Base-by-base conservation (phyloP, 2,888 invertebrate genomes). In the Tenthredo scrophulariae region DNA sequence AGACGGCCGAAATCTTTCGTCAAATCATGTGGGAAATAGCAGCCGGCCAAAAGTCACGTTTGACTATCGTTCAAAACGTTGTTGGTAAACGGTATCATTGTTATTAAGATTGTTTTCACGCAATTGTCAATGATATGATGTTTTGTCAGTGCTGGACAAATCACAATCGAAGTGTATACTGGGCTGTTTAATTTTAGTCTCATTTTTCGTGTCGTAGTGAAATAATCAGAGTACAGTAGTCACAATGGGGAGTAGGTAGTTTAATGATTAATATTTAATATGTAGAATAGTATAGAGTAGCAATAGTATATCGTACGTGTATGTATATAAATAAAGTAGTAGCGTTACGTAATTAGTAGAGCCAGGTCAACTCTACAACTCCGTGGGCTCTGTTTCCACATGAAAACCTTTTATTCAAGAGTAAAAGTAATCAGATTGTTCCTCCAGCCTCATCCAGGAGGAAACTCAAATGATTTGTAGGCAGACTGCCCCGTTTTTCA, bases 241-340 rank as follows among this genome's bases (percentile, higher is more conserved):
- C 77, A 65, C 72, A 84, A 65, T 84, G 33, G 77, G 65, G 50
- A 77, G 40, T 62, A 65, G 77, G 50, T 77, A 77, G 77, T 37
- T 65, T 33, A 65, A 65, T 84, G 46, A 77, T 77, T 84, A 77
- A 77, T 77, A 65, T 65, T 84, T 65, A 77, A 84, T 84, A 77
- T 77, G 65, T 70, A 79, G 77, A 82, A 85, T 85, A 85, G 85
- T 85, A 82, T 85, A 85, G 85, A 65, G 70, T 82, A 79, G 85
- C 85, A 79, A 82, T 85, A 79, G 26, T 85, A 85, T 40, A 74
- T 83, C 70, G 54, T 85, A 85, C 40, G 84, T 84, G 65, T 79
- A 82, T 85, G 54, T 85, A 85, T 79, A 85, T 82, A 85, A 85
- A 85, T 77, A 85, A 85, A 85, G 82, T 77, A 85, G 70, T 70